These are phyloP conservation scores for Eupeodes latifasciatus DNA, from an alignment of 2,888 invertebrate genomes.

Conservation along the genomic window DNA sequence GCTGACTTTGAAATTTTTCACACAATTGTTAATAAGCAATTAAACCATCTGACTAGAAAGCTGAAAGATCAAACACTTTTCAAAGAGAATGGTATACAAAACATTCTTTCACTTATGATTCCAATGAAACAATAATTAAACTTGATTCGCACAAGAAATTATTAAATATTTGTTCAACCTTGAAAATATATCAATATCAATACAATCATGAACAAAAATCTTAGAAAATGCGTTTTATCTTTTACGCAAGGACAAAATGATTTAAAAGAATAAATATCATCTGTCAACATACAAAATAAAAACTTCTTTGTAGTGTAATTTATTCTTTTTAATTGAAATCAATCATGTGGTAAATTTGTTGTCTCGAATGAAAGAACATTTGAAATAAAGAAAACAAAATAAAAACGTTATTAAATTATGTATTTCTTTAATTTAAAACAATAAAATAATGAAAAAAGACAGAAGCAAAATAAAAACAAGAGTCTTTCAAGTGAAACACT, in stretches of 20 bases:
- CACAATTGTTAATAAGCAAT: background rate
- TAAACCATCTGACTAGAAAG: conserved; percentile 1
- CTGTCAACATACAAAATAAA: background rate
- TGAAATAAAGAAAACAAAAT: background rate
- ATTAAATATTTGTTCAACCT: background rate
- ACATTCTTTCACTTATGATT: background rate
- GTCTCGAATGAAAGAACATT: conserved; percentile 26
- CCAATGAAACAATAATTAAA: conserved; percentile 17
- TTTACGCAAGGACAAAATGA: conserved; percentile 21
- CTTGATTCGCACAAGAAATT: background rate
- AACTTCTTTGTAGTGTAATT: background rate
- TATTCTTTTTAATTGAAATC: conserved; percentile 30
- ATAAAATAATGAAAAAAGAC: background rate
- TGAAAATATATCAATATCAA: conserved; percentile 13
- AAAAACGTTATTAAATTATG: conserved; percentile 1
- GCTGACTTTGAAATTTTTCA: too few relatives aligned
- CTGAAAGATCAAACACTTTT: background rate
- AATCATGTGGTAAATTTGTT: conserved; percentile 22
- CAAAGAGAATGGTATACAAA: background rate
- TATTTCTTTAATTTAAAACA: conserved; percentile 42
- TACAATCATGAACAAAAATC: background rate
- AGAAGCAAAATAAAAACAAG: background rate
- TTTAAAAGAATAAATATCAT: background rate
- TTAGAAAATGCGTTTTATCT: conserved; percentile 34
- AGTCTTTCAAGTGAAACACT: conserved; percentile 61